Percentiles rank a stretch among this genome's conserved stretches.
Conservation (phyloP, 2,888 invertebrate genomes). For the Netelia fuscicornis region DNA sequence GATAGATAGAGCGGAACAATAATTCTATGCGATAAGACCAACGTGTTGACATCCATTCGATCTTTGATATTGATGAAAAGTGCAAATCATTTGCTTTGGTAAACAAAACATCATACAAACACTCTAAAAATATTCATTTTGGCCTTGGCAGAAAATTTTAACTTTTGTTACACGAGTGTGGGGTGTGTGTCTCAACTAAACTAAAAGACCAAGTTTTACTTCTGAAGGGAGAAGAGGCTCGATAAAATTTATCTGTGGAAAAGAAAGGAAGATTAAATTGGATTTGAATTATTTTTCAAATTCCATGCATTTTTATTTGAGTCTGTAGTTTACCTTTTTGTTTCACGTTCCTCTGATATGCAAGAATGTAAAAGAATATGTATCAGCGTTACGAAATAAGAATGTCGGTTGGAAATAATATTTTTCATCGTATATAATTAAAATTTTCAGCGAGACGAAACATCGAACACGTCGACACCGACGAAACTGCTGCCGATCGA, state of each 20-base stretch:
- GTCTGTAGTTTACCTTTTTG: no score
- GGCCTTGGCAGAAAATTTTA: not conserved
- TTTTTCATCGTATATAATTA: not conserved
- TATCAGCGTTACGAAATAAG: not conserved
- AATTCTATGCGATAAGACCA: not conserved
- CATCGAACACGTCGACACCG: conserved; percentile 82
- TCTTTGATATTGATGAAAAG: no score
- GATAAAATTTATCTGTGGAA: not conserved
- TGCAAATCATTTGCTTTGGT: no score
- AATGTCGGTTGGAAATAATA: not conserved
- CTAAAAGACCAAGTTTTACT: no score
- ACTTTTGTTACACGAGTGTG: not conserved
- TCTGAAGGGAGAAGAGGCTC: no score
- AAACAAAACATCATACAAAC: no score
- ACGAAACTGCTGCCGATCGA: conserved; percentile 83
- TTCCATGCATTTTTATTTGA: no score
- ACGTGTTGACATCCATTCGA: not conserved
- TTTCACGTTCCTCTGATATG: not conserved
- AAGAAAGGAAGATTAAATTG: not conserved
- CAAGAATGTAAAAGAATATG: not conserved
- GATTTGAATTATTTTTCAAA: not conserved
- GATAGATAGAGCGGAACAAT: not conserved
- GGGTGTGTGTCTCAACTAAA: no score
- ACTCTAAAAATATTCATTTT: not conserved
- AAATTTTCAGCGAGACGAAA: conserved; percentile 84